Evolutionary conservation across 2,888 invertebrate genomes (phyloP).

Genomic region (Allygus modestus): DNA sequence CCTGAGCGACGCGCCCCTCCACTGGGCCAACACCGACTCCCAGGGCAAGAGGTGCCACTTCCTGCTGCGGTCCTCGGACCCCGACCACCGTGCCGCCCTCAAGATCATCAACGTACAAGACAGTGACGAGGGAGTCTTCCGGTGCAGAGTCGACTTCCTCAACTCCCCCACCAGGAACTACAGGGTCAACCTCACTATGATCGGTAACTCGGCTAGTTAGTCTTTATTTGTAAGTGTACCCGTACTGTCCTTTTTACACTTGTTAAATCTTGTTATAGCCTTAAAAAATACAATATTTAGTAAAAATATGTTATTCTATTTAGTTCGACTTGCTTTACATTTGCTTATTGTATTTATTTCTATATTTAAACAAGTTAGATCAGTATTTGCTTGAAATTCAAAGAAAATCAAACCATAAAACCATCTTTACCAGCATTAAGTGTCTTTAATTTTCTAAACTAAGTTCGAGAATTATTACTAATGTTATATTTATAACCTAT

Average conservation of each 20-base stretch:
- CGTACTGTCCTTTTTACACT: constrained; percentile 32
- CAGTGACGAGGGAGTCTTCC: constrained; percentile 89
- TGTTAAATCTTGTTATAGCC: not conserved
- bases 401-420: no score
- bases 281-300: no score
- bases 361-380: no score
- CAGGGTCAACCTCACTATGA: constrained; percentile 90
- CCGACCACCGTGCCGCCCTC: constrained; percentile 80
- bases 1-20: constrained; percentile 79
- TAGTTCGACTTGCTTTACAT: no score
- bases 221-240: constrained; percentile 32
- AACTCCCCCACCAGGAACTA: constrained; percentile 93
- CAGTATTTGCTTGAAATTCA: no score
- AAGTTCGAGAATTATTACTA: no score
- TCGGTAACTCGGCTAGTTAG: constrained; percentile 85
- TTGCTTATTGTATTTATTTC: no score
- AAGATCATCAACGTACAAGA: constrained; percentile 84
- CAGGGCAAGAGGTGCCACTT: constrained; percentile 87
- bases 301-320: no score
- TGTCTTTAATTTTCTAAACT: no score
- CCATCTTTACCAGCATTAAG: no score
- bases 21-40: constrained; percentile 88
- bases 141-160: constrained; percentile 93
- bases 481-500: no score
- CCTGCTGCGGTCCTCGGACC: constrained; percentile 78